Percentiles rank a stretch among this genome's conserved stretches.
These are phyloP conservation scores for Ptilonorhynchus violaceus DNA, from an alignment of 2,113 vertebrate genomes.

Conservation along the genomic window DNA sequence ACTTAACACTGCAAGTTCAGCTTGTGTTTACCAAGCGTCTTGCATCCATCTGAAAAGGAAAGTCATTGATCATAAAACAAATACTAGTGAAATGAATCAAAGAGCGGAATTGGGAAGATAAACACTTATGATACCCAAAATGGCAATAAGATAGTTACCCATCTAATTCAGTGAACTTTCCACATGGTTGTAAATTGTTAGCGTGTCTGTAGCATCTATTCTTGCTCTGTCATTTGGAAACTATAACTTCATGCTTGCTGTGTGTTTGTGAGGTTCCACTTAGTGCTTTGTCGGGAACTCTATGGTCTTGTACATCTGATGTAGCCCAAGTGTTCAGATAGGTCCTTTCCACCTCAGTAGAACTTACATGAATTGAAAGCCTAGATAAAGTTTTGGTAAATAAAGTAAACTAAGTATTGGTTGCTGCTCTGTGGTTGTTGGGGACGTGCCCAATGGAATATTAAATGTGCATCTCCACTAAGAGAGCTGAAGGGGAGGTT, in stretches of 20 bases:
- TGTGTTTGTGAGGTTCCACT: background rate
- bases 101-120: background rate
- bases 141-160: background rate
- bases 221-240: background rate
- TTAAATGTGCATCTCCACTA: background rate
- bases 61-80: background rate
- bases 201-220: accelerated
- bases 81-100: background rate
- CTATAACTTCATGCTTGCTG: accelerated
- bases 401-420: background rate
- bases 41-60: background rate
- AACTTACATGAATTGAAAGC: background rate
- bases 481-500: background rate
- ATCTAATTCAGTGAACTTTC: background rate
- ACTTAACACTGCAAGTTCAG: background rate
- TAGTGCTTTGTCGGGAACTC: accelerated
- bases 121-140: background rate
- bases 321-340: background rate
- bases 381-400: background rate
- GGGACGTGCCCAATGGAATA: background rate
- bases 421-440: background rate
- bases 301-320: accelerated
- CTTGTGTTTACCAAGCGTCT: background rate
- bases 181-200: accelerated
- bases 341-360: background rate